Conservation (phyloP, 1,140 invertebrate species). For the Sinella curviseta region DNA sequence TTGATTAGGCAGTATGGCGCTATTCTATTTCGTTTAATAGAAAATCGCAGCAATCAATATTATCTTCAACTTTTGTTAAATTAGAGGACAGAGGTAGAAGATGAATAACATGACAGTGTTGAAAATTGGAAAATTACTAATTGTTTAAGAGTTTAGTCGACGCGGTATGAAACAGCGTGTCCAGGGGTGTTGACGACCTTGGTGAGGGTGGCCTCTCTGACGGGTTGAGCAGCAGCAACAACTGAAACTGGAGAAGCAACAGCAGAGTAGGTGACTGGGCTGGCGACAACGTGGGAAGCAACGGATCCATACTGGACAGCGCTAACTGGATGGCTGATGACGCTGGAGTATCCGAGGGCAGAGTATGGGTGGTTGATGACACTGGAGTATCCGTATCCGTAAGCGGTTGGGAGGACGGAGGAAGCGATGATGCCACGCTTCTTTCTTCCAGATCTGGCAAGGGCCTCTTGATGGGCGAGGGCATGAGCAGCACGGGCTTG, state of each 20-base stretch:
- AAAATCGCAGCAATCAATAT: not conserved
- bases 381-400: constrained; percentile 50
- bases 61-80: not conserved
- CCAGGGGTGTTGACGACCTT: constrained; percentile 55
- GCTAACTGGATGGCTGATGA: constrained; percentile 49
- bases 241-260: constrained; percentile 34
- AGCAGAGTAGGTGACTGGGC: not conserved
- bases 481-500: constrained; percentile 50
- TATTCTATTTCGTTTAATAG: no score
- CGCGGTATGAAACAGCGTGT: constrained; percentile 55
- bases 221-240: constrained; percentile 28
- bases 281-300: not conserved
- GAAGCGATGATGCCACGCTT: constrained; percentile 36
- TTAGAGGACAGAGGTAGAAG: not conserved
- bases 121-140: not conserved
- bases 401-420: constrained; percentile 48
- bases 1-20: no score
- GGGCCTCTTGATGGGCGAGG: constrained; percentile 44
- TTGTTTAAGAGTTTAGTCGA: constrained; percentile 50
- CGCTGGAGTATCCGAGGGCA: constrained; percentile 49
- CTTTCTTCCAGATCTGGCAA: constrained; percentile 40
- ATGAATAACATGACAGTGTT: not conserved
- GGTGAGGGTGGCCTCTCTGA: constrained; percentile 51
- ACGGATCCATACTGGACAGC: not conserved
- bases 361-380: constrained; percentile 20